Evolutionary conservation across 2,797 vertebrate genomes (phyloP).

Genomic region (Pteronotus mesoamericanus): DNA sequence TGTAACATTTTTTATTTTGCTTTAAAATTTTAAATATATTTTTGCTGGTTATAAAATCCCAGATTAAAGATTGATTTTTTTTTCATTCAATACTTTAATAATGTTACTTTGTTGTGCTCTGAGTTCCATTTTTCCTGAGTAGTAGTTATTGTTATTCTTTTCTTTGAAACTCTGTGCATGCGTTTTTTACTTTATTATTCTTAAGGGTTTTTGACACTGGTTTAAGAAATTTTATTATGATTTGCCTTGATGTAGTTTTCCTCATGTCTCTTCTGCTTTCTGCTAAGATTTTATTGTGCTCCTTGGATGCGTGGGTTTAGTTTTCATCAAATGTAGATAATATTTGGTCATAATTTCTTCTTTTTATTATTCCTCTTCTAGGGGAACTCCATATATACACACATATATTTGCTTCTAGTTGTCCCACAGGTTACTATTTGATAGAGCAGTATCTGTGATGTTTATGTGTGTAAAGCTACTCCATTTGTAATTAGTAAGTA

Average conservation of each 20-base stretch:
- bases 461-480: neutral
- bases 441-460: neutral
- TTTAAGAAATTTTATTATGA: neutral
- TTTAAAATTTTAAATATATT: neutral
- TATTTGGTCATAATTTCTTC: slow-evolving; percentile 30
- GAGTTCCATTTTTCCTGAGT: neutral
- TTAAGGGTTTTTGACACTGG: neutral
- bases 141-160: neutral
- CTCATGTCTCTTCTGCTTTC: neutral
- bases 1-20: neutral
- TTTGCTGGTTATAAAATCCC: neutral
- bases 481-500: neutral
- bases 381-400: neutral
- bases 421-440: neutral
- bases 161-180: neutral
- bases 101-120: neutral
- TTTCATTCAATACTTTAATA: neutral
- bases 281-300: neutral
- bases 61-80: neutral
- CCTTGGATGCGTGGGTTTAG: neutral
- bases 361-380: neutral
- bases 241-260: neutral
- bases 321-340: neutral
- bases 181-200: neutral
- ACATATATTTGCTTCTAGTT: neutral